Conservation (phyloP, 92 coral and sea anemone genomes). For the Actinostola sp. region DNA sequence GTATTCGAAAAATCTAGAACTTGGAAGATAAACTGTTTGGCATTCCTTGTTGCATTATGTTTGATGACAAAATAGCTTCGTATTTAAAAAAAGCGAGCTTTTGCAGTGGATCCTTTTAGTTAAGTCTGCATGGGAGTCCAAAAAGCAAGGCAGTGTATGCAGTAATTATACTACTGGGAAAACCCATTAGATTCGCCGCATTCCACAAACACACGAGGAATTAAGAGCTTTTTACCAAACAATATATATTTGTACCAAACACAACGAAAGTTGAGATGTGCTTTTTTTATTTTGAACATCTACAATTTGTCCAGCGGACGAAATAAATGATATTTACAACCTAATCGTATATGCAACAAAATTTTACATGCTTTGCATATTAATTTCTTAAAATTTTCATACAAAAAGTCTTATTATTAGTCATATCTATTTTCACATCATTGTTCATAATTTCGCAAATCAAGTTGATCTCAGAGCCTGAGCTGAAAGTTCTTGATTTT, state of each 20-base stretch:
- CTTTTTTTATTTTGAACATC: constrained; percentile 29
- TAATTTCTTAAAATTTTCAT: constrained; percentile 9
- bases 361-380: constrained; percentile 23
- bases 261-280: background rate
- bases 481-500: background rate
- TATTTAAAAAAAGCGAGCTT: too few relatives aligned
- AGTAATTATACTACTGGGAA: too few relatives aligned
- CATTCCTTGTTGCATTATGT: too few relatives aligned
- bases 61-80: too few relatives aligned
- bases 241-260: background rate
- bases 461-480: background rate
- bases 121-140: too few relatives aligned
- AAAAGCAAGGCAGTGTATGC: too few relatives aligned
- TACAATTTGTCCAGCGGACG: constrained; percentile 33
- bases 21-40: too few relatives aligned
- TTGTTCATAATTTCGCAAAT: constrained; percentile 4
- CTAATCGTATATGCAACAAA: constrained; percentile 25
- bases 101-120: too few relatives aligned
- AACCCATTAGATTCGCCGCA: constrained; percentile 13
- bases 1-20: constrained; percentile 10
- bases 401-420: constrained; percentile 12
- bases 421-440: constrained; percentile 7
- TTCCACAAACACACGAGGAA: background rate
- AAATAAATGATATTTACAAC: constrained; percentile 40
- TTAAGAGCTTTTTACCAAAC: background rate